A percentile compares a stretch with the other conserved stretches of the same genome.
Conservation (phyloP, 1,140 invertebrate species). For the Tetragnatha versicolor region DNA sequence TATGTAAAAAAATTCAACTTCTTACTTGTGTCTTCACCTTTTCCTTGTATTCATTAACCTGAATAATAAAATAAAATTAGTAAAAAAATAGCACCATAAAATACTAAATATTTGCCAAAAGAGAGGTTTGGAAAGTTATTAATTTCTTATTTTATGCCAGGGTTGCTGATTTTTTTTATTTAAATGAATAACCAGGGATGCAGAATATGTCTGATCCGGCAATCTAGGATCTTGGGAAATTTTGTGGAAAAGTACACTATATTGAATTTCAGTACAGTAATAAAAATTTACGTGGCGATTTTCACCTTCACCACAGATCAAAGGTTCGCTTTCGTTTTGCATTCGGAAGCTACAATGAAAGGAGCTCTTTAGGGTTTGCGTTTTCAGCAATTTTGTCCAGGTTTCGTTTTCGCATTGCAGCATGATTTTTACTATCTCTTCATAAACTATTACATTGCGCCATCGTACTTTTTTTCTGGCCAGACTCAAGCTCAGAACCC, state of each 20-base stretch:
- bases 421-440: too few species aligned
- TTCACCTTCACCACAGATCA: too few species aligned
- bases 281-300: too few species aligned
- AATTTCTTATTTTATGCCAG: neutral
- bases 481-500: too few species aligned
- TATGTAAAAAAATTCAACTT: neutral
- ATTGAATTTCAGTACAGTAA: too few species aligned
- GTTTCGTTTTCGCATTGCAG: too few species aligned
- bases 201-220: too few species aligned
- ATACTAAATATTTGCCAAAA: neutral
- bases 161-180: too few species aligned
- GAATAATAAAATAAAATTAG: neutral
- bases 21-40: conserved; percentile 47
- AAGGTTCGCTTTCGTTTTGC: neutral
- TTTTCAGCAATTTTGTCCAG: neutral
- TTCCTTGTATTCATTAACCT: conserved; percentile 51
- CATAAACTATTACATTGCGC: neutral
- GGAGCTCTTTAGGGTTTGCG: neutral
- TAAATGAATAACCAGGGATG: too few species aligned
- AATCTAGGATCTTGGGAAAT: too few species aligned
- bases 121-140: neutral
- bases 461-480: neutral
- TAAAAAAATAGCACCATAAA: neutral
- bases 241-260: too few species aligned
- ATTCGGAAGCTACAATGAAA: neutral